phyloP scores from a whole-genome alignment of 2,797 vertebrate genomes.

The Hozukius guyotensis region DNA sequence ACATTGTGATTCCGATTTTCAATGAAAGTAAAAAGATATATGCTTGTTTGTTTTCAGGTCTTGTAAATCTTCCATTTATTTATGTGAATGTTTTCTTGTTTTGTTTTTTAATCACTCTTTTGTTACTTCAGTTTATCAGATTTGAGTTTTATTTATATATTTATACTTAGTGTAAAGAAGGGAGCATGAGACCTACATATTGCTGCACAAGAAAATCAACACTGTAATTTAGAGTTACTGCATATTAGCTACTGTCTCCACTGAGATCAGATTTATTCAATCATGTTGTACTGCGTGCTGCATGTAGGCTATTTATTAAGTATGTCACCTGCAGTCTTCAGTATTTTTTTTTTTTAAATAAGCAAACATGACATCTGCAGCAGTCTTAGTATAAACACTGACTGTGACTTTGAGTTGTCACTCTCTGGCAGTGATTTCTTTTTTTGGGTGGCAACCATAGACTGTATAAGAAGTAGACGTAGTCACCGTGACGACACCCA shows the following conservation, averaged over 20 bases:
- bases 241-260: neutral
- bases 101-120: slow-evolving; percentile 27
- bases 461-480: too few relatives aligned
- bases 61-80: slow-evolving; percentile 53
- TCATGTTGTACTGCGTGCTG: neutral
- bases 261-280: neutral
- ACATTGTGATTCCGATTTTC: slow-evolving; percentile 44
- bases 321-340: neutral
- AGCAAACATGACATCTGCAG: neutral
- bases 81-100: slow-evolving; percentile 16
- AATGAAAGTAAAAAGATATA: slow-evolving; percentile 12
- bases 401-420: neutral
- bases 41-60: slow-evolving; percentile 48
- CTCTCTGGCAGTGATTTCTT: neutral
- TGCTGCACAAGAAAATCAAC: neutral
- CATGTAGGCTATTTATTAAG: neutral
- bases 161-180: neutral
- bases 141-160: neutral
- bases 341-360: neutral
- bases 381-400: neutral
- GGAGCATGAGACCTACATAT: neutral
- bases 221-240: neutral
- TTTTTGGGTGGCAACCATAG: neutral
- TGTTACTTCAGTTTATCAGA: slow-evolving; percentile 3
- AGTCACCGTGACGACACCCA: too few relatives aligned